Evolutionary conservation across 2,797 vertebrate species (phyloP), one percentile per base, ranked within the genome.

Genomic region (Cetoscarus ocellatus): DNA sequence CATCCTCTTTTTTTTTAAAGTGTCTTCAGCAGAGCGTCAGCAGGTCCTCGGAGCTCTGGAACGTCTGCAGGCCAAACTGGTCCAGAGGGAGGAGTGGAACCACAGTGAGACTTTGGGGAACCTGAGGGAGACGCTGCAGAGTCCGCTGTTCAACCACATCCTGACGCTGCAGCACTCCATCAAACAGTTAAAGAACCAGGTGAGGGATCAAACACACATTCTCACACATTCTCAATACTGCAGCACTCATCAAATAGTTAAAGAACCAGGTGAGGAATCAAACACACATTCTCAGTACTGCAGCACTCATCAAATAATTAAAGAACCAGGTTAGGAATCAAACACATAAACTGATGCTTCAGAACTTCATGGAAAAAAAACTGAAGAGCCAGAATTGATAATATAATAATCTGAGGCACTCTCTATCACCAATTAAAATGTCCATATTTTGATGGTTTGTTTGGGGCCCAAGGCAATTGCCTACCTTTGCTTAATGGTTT

Each of bases 201-300:
- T 97, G 49, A 51, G 49, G 5, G 5, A 19, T 1, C n/a, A 10
- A 10, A 8, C 40, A 3, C 10, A 8, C 8, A 10, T 10, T 3
- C 36, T 38, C 36, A 38, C 5, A 38, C 36, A 38, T n/a, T n/a
- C n/a, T n/a, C n/a, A n/a, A n/a, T n/a, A n/a, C 94, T 99, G 74
- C 97, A 99, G 92, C 95, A 96, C 81, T 98, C 97, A 95, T 99
- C 92, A 96, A 92, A 70, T 97, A 98, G 79, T 95, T 99, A 40
- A 95, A 95, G 60, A 94, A 95, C 35, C 96, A 99, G 90, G 98
- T 97, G 49, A 51, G 49, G n/a, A n/a, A n/a, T n/a, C n/a, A n/a
- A n/a, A n/a, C n/a, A n/a, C n/a, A n/a, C n/a, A n/a, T n/a, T n/a
- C n/a, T n/a, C n/a, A n/a, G n/a, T n/a, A n/a, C 94, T 99, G 74